phyloP scores from a whole-genome alignment of 2,888 invertebrate genomes.

The Pyralis farinalis region DNA sequence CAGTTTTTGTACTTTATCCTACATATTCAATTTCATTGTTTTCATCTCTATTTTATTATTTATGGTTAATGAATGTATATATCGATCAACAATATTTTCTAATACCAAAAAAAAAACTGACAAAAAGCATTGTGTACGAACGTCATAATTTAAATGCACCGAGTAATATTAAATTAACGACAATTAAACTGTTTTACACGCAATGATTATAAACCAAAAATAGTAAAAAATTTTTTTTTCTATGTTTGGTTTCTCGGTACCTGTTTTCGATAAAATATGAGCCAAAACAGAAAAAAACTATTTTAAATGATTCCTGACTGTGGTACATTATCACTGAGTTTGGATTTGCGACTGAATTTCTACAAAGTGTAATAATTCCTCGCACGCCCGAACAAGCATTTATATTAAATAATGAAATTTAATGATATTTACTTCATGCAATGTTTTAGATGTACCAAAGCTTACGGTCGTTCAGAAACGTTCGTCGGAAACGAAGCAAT shows the following conservation, averaged over 20 bases:
- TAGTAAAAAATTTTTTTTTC: neutral
- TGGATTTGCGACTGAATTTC: constrained; percentile 39
- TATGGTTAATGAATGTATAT: too few species aligned
- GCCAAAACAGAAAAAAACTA: neutral
- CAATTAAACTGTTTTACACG: too few species aligned
- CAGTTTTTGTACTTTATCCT: too few species aligned
- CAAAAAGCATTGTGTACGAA: too few species aligned
- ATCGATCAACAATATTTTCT: too few species aligned
- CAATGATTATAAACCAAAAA: neutral
- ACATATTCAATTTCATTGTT: too few species aligned
- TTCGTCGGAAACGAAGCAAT: constrained; percentile 1
- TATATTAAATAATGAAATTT: constrained; percentile 46
- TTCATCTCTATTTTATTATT: too few species aligned
- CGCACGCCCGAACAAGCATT: constrained; percentile 52
- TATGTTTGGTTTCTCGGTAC: neutral
- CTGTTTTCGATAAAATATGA: neutral
- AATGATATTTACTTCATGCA: constrained; percentile 19
- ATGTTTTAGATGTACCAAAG: constrained; percentile 20
- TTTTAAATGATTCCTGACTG: constrained; percentile 13
- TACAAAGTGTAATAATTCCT: constrained; percentile 32
- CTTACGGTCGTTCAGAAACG: neutral
- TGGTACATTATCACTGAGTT: constrained; percentile 23
- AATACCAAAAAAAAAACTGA: too few species aligned
- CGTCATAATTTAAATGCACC: too few species aligned
- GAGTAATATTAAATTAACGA: too few species aligned